Percentiles rank a stretch among this genome's conserved stretches.
phyloP scores from a whole-genome alignment of 2,113 vertebrate genomes.

The Morone saxatilis region DNA sequence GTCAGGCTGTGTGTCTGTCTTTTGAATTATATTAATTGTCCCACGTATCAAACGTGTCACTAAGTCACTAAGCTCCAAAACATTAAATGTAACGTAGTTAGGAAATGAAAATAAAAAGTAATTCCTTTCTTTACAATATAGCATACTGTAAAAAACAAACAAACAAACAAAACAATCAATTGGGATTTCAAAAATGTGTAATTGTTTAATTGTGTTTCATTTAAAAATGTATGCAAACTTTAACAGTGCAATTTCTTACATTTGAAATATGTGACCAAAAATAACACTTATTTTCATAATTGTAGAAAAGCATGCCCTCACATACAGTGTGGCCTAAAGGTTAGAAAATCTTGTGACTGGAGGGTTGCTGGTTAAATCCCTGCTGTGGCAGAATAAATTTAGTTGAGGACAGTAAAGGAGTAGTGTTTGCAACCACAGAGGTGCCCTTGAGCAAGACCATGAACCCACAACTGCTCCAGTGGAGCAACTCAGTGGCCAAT shows the following conservation, averaged over 20 bases:
- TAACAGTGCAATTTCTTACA: background rate
- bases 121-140: background rate
- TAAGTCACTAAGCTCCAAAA: background rate
- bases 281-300: no score
- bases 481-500: background rate
- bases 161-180: no score
- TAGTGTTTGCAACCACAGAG: background rate
- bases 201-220: background rate
- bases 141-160: no score
- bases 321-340: background rate
- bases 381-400: conserved; percentile 3
- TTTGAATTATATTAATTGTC: background rate
- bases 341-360: background rate
- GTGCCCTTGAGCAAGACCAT: conserved; percentile 28
- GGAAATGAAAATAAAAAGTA: no score
- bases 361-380: background rate
- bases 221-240: background rate
- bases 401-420: background rate
- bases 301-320: background rate
- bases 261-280: background rate
- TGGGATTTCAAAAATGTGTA: background rate
- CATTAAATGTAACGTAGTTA: background rate
- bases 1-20: background rate
- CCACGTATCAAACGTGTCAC: background rate
- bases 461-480: background rate